Evolutionary conservation across 2,888 invertebrate species (phyloP).

Genomic region (Eupelmus urozonus): DNA sequence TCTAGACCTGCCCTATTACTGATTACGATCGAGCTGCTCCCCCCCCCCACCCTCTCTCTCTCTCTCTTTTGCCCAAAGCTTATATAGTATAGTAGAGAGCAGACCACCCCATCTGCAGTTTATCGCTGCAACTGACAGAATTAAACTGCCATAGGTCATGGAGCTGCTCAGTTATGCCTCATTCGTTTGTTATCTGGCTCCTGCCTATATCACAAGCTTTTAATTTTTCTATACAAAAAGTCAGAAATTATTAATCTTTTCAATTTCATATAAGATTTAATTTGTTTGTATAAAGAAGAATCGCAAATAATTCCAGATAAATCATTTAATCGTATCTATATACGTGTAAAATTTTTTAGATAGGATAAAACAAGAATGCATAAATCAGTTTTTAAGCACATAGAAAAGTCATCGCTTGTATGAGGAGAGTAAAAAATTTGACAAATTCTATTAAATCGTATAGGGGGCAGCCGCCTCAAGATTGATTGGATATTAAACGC

Average conservation of each 20-base stretch:
- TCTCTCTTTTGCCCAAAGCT: slow-evolving; percentile 23
- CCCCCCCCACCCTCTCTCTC: slow-evolving; percentile 1
- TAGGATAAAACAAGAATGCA: too few relatives aligned
- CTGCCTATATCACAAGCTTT: not conserved
- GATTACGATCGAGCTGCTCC: slow-evolving; percentile 54
- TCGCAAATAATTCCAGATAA: not conserved
- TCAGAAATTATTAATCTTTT: too few relatives aligned
- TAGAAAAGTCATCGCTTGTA: not conserved
- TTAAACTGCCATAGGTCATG: slow-evolving; percentile 42
- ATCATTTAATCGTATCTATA: not conserved
- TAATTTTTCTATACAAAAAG: not conserved
- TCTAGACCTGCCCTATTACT: slow-evolving; percentile 52
- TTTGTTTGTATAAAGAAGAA: too few relatives aligned
- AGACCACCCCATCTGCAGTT: not conserved
- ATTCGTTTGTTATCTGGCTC: not conserved
- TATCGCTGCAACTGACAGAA: slow-evolving; percentile 42
- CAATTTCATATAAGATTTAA: too few relatives aligned
- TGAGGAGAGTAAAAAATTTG: slow-evolving; percentile 3
- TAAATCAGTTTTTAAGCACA: too few relatives aligned
- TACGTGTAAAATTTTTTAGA: not conserved
- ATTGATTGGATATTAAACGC: slow-evolving; percentile 50
- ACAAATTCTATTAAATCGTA: slow-evolving; percentile 32
- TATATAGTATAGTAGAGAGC: not conserved
- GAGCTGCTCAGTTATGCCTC: slow-evolving; percentile 1
- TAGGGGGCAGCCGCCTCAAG: not conserved